A percentile compares a stretch with the other conserved stretches of the same genome.
Evolutionary conservation across 2,888 invertebrate species (phyloP).

Genomic region (Hydrotaea cyrtoneurina): DNA sequence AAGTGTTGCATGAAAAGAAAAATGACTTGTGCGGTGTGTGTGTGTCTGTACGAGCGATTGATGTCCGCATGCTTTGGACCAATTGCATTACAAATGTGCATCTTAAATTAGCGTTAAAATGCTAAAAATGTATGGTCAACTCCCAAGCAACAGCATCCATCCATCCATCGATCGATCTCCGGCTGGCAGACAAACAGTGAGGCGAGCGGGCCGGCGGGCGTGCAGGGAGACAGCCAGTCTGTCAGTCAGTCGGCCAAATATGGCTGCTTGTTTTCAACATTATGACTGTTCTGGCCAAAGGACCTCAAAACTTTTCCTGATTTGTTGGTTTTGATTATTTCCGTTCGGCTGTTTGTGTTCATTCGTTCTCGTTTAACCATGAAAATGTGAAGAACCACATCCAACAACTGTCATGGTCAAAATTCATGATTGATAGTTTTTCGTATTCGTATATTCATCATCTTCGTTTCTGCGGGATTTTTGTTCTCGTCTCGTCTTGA

Average conservation of each 20-base stretch:
- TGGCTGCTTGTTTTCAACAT: slow-evolving; percentile 23
- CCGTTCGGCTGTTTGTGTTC: not conserved
- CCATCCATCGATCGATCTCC: not conserved
- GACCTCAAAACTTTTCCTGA: slow-evolving; percentile 10
- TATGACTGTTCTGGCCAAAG: slow-evolving; percentile 41
- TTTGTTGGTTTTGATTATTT: not conserved
- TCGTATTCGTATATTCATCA: not conserved
- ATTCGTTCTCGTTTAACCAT: slow-evolving; percentile 18
- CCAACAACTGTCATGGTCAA: slow-evolving; percentile 60
- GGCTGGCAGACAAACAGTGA: not conserved
- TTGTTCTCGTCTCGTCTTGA: not conserved
- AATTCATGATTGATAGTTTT: slow-evolving; percentile 63
- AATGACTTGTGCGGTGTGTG: not conserved
- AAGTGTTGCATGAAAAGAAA: not conserved
- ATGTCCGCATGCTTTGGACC: slow-evolving; percentile 60
- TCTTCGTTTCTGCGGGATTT: not conserved
- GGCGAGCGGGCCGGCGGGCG: not conserved
- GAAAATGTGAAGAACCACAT: slow-evolving; percentile 18
- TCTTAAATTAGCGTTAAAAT: slow-evolving; percentile 75
- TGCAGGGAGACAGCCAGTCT: slow-evolving; percentile 3
- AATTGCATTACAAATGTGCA: slow-evolving; percentile 78
- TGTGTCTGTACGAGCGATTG: not conserved
- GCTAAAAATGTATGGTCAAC: slow-evolving; percentile 49
- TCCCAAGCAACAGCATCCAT: slow-evolving; percentile 6
- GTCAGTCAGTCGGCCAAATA: slow-evolving; percentile 45